Percentiles rank a stretch among this genome's conserved stretches.
Evolutionary conservation across 2,888 invertebrate species (phyloP).

Genomic region (Micoletzkya japonica): DNA sequence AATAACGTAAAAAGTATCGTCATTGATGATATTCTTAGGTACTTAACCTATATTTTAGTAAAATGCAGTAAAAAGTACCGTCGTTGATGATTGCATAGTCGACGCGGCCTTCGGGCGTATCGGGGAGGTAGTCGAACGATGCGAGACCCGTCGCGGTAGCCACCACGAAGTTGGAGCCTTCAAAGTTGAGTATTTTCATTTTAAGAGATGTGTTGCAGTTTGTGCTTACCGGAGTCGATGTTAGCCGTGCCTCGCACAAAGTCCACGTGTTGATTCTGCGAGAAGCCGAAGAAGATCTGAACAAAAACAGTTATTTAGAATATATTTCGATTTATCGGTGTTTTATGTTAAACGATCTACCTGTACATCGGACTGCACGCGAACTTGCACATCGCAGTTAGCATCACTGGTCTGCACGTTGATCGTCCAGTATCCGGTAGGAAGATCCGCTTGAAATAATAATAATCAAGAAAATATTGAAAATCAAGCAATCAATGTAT

Average conservation of each 20-base stretch:
- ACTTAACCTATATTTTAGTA: too few relatives aligned
- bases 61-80: not conserved
- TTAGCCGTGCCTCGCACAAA: conserved; percentile 41
- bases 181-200: not conserved
- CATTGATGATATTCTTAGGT: too few relatives aligned
- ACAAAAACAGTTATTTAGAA: not conserved
- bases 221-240: conserved; percentile 37
- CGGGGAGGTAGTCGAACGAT: conserved; percentile 38
- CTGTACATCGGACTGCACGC: conserved; percentile 51
- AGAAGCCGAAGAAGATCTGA: conserved; percentile 51
- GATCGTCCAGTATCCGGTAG: conserved; percentile 48
- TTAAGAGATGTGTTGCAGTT: not conserved
- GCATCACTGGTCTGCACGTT: conserved; percentile 37
- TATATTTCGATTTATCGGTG: not conserved
- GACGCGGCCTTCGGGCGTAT: conserved; percentile 45
- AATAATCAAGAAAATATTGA: not conserved
- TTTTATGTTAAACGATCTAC: conserved; percentile 6
- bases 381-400: conserved; percentile 43
- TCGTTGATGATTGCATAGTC: conserved; percentile 45
- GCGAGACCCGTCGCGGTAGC: conserved; percentile 42
- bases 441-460: conserved; percentile 39
- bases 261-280: conserved; percentile 45
- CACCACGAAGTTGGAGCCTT: conserved; percentile 46
- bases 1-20: too few relatives aligned
- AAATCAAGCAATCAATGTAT: not conserved